Evolutionary conservation across 1,140 invertebrate species (phyloP).

Genomic region (Zaprionus lachaisei): DNA sequence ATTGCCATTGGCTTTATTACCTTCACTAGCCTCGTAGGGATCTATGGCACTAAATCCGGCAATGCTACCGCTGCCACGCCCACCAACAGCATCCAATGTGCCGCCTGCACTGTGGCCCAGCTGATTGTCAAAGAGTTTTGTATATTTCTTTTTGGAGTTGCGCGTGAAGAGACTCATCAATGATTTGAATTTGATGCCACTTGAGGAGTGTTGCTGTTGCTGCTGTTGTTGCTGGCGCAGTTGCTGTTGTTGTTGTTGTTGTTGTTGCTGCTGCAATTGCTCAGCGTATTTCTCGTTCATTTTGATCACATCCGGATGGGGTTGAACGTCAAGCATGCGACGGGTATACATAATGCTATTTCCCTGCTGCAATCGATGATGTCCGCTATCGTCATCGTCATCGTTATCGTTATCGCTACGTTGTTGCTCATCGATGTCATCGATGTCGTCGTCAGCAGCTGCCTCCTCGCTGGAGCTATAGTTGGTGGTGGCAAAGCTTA

Average conservation of each 20-base stretch:
- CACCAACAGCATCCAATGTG: not conserved
- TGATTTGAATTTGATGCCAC: conserved; percentile 56
- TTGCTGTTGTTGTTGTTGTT: conserved; percentile 1
- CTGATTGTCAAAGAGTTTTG: conserved; percentile 68
- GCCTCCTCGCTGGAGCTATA: conserved; percentile 46
- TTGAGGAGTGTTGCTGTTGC: conserved; percentile 61
- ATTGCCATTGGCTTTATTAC: conserved; percentile 26
- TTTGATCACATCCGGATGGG: conserved; percentile 77
- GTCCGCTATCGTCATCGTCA: conserved; percentile 6
- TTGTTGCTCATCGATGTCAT: conserved; percentile 10
- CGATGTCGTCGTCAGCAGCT: conserved; percentile 15
- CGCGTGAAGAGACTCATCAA: conserved; percentile 66
- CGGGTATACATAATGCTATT: conserved; percentile 64
- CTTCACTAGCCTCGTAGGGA: conserved; percentile 51
- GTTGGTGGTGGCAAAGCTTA: conserved; percentile 75
- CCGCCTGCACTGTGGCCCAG: conserved; percentile 4
- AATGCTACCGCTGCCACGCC: conserved; percentile 3
- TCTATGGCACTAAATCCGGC: conserved; percentile 65
- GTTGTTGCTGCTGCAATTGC: conserved; percentile 30
- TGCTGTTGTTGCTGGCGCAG: conserved; percentile 35
- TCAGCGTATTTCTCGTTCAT: conserved; percentile 64
- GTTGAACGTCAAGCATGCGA: conserved; percentile 74
- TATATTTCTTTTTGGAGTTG: conserved; percentile 72
- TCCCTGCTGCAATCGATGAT: conserved; percentile 52
- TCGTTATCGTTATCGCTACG: conserved; percentile 22